Evolutionary conservation across 2,888 invertebrate genomes (phyloP).

Genomic region (Eupeodes latifasciatus): DNA sequence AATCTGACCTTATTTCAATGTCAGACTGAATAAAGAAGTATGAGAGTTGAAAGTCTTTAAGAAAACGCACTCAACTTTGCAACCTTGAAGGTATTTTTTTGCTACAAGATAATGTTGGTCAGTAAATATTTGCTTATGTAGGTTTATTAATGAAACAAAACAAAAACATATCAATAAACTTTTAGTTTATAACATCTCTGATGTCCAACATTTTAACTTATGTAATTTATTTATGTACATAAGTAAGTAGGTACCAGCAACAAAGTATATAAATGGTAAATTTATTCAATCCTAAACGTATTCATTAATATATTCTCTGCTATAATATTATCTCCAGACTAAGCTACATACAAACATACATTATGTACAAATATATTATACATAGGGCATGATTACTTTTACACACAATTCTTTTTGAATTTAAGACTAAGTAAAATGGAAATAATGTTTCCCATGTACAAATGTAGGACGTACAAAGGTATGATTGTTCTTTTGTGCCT

Average conservation of each 20-base stretch:
- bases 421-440: conserved; percentile 3
- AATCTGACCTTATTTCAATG: no score
- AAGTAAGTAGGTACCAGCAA: neutral
- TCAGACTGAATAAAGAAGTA: no score
- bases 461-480: neutral
- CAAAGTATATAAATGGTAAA: conserved; percentile 1
- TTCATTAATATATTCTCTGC: conserved; percentile 13
- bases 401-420: conserved; percentile 14
- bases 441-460: neutral
- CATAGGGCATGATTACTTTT: conserved; percentile 6
- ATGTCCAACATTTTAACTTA: neutral
- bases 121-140: no score
- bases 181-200: no score
- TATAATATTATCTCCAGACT: neutral
- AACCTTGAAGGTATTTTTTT: no score
- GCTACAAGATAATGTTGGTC: no score
- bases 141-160: no score
- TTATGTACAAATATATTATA: no score
- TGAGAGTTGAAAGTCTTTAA: no score
- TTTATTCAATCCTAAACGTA: neutral
- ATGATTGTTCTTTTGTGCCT: neutral
- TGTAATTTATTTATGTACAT: no score
- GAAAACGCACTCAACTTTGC: no score
- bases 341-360: neutral
- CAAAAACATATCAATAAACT: no score